phyloP scores from a whole-genome alignment of 2,113 vertebrate species.

The Megaptera novaeangliae region DNA sequence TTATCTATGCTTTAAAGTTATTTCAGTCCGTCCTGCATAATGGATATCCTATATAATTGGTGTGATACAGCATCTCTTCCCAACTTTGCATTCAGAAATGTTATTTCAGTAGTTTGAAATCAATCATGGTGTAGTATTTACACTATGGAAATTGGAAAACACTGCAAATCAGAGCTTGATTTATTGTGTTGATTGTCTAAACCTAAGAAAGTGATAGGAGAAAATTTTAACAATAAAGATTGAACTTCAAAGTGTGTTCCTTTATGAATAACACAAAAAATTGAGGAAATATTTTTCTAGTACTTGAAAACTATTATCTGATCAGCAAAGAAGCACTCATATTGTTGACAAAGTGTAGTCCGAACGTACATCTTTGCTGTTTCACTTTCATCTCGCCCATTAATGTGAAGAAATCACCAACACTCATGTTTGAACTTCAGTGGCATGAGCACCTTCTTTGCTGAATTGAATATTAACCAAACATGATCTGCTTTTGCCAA shows the following conservation, averaged over 20 bases:
- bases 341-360: background rate
- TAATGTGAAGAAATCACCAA: background rate
- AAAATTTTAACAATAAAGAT: background rate
- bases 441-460: background rate
- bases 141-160: background rate
- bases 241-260: background rate
- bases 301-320: background rate
- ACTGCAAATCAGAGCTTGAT: background rate
- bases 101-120: constrained; percentile 34
- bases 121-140: background rate
- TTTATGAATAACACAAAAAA: constrained; percentile 8
- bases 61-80: background rate
- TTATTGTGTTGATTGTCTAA: background rate
- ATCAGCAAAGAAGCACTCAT: background rate
- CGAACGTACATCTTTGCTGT: background rate
- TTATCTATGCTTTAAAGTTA: background rate
- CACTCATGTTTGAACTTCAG: background rate
- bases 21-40: background rate
- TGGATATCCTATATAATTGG: background rate
- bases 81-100: constrained; percentile 5
- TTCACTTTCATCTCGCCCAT: background rate
- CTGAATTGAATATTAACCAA: background rate
- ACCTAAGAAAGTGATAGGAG: background rate
- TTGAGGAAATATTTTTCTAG: background rate
- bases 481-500: background rate